Conservation (phyloP, 2,797 vertebrate genomes). For the Threskiornis aethiopicus region DNA sequence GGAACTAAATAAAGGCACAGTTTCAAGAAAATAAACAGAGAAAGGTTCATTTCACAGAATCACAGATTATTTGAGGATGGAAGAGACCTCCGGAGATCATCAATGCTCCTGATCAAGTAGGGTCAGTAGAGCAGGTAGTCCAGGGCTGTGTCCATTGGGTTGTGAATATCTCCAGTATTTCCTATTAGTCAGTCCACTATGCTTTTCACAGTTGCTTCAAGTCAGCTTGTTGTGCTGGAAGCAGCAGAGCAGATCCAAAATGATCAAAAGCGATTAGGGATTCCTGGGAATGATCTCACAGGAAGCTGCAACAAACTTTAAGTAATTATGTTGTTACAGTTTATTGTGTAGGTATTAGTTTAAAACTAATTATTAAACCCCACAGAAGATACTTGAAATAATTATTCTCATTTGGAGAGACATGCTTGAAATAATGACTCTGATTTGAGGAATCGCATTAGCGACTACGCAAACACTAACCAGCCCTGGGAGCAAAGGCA, state of each 20-base stretch:
- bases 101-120: not conserved
- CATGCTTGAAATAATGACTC: not conserved
- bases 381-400: not conserved
- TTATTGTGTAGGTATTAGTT: not conserved
- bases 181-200: not conserved
- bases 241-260: not conserved
- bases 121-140: too few species aligned
- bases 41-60: not conserved
- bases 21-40: not conserved
- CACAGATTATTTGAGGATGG: not conserved
- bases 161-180: not conserved
- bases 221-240: not conserved
- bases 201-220: not conserved
- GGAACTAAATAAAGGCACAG: not conserved
- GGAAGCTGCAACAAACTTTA: not conserved
- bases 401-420: slow-evolving; percentile 30
- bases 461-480: not conserved
- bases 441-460: not conserved
- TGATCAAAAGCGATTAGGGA: not conserved
- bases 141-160: not conserved
- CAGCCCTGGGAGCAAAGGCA: not conserved
- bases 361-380: slow-evolving; percentile 36
- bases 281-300: not conserved
- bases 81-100: not conserved
- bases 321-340: slow-evolving; percentile 8